phyloP scores from a whole-genome alignment of 2,888 invertebrate genomes.

The Sesia apiformis region DNA sequence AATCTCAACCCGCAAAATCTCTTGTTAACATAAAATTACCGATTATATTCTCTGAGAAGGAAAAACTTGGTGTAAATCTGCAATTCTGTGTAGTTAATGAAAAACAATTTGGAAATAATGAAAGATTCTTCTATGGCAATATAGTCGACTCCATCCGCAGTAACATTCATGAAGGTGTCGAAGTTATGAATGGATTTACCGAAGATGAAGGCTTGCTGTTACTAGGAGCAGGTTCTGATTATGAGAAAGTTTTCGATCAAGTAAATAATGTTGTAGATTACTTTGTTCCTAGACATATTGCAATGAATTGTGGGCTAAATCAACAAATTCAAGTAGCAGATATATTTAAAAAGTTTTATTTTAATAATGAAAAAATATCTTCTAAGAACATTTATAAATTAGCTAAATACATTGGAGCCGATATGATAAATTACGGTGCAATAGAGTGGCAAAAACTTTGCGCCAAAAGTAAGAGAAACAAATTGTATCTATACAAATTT shows the following conservation, averaged over 20 bases:
- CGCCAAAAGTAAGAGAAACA: conserved; percentile 15
- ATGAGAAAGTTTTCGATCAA: conserved; percentile 11
- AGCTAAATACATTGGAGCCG: conserved; percentile 14
- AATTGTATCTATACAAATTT: conserved; percentile 31
- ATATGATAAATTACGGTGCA: conserved; percentile 16
- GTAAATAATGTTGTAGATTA: conserved; percentile 16
- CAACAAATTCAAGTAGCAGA: conserved; percentile 22
- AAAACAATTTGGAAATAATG: conserved; percentile 24
- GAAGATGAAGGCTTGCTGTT: conserved; percentile 75
- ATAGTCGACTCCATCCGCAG: conserved; percentile 38
- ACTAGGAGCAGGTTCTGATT: conserved; percentile 6
- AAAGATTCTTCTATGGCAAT: conserved; percentile 32
- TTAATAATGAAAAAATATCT: conserved; percentile 12
- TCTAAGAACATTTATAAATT: conserved; percentile 16
- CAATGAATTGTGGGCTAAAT: conserved; percentile 9
- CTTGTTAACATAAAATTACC: conserved; percentile 10
- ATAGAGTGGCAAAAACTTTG: conserved; percentile 19
- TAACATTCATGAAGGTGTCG: conserved; percentile 69
- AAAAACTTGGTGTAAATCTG: conserved; percentile 5
- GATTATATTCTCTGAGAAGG: conserved; percentile 12
- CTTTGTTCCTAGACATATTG: conserved; percentile 18
- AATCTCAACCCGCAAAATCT: conserved; percentile 12
- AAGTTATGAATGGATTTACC: conserved; percentile 80
- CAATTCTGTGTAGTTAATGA: conserved; percentile 25
- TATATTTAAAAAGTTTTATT: conserved; percentile 21